A percentile compares a stretch with the other conserved stretches of the same genome.
Evolutionary conservation across 2,888 invertebrate genomes (phyloP).

Genomic region (Oscheius sp.): DNA sequence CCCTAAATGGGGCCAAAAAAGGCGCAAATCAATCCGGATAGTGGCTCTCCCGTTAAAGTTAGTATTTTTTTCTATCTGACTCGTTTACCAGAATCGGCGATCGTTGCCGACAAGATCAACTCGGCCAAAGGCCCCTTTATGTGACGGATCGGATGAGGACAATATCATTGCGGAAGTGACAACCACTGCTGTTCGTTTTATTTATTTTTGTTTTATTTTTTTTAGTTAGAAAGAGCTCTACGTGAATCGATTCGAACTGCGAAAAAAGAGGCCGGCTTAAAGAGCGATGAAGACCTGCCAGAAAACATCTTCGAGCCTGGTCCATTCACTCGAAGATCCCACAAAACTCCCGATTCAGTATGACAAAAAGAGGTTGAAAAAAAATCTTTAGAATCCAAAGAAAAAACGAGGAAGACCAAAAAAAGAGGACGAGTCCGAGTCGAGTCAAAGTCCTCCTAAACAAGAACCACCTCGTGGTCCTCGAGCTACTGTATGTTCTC

Average conservation of each 20-base stretch:
- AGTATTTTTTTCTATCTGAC: background rate
- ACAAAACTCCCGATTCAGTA: background rate
- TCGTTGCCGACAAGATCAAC: slow-evolving; percentile 6
- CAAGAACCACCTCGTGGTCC: background rate
- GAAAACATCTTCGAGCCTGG: background rate
- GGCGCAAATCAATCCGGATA: background rate
- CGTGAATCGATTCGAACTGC: slow-evolving; percentile 11
- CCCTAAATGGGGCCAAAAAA: background rate
- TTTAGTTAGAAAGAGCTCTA: slow-evolving; percentile 8
- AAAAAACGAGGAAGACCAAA: slow-evolving; percentile 3
- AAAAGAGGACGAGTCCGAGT: background rate
- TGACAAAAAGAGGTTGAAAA: no score
- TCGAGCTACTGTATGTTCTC: background rate
- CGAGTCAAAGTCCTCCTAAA: background rate
- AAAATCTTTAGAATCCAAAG: no score
- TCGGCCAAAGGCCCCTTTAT: slow-evolving; percentile 10
- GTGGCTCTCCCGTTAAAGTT: background rate
- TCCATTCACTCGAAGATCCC: background rate
- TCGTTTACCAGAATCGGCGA: slow-evolving; percentile 2
- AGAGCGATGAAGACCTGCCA: slow-evolving; percentile 8
- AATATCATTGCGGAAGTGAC: slow-evolving; percentile 14
- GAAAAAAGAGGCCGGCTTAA: background rate
- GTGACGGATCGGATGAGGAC: slow-evolving; percentile 19
- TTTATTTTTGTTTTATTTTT: background rate
- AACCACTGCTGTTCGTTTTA: background rate